Conservation (phyloP, 2,113 vertebrate genomes). For the Rhombomys opimus region DNA sequence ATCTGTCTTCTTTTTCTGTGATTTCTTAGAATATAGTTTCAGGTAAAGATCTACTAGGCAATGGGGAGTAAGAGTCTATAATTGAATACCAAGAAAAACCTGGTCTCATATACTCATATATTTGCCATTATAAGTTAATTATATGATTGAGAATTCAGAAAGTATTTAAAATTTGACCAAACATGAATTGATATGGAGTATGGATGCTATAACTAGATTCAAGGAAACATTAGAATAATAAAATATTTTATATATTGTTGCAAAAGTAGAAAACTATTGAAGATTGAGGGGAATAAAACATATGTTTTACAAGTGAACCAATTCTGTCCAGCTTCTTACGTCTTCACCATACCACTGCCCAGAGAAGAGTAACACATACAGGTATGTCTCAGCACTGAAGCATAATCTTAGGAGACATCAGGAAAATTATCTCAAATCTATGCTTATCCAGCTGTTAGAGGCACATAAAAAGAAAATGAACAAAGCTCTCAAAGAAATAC, state of each 20-base stretch:
- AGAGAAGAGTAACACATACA: not conserved
- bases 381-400: not conserved
- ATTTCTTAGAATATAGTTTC: not conserved
- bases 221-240: not conserved
- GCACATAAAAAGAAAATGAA: too few relatives aligned
- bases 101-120: not conserved
- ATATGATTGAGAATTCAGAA: not conserved
- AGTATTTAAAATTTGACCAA: not conserved
- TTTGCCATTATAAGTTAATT: not conserved
- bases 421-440: too few relatives aligned
- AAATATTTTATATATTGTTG: not conserved
- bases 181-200: not conserved
- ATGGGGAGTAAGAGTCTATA: not conserved
- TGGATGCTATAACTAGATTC: not conserved
- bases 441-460: too few relatives aligned
- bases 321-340: not conserved
- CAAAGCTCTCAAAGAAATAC: too few relatives aligned
- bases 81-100: not conserved
- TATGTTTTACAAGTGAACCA: not conserved
- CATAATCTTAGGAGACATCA: not conserved
- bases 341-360: not conserved
- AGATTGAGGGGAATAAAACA: not conserved
- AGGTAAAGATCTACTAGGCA: not conserved
- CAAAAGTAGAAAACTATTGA: not conserved
- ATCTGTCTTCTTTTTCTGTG: not conserved